Percentiles rank a stretch among this genome's conserved stretches.
phyloP scores from a whole-genome alignment of 1,140 invertebrate species.

The Zaprionus ghesquierei region DNA sequence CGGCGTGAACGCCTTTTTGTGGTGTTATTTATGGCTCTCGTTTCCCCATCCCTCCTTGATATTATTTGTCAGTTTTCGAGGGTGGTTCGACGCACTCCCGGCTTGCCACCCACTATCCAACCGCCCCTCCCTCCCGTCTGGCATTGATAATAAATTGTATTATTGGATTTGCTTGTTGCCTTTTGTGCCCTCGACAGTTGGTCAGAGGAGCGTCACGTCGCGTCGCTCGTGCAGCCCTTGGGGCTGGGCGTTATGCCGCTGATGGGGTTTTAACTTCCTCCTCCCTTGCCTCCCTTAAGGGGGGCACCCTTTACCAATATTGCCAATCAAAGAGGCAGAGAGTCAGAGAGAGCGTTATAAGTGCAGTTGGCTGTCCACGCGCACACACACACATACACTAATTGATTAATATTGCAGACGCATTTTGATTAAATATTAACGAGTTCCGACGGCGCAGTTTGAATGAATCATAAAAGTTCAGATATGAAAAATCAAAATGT shows the following conservation, averaged over 20 bases:
- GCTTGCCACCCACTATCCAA: neutral
- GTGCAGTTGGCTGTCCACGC: conserved; percentile 73
- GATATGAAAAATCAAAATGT: neutral
- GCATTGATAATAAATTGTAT: conserved; percentile 77
- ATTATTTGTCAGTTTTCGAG: conserved; percentile 16
- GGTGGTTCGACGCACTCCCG: conserved; percentile 28
- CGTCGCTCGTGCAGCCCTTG: conserved; percentile 14
- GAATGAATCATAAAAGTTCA: too few relatives aligned
- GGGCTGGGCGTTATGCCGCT: conserved; percentile 26
- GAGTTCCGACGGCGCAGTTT: conserved; percentile 10
- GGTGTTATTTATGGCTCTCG: conserved; percentile 62
- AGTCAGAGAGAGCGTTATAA: too few relatives aligned
- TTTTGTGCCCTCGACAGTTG: conserved; percentile 59
- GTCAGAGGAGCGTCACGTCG: too few relatives aligned
- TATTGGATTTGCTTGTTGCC: conserved; percentile 78
- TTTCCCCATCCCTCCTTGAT: neutral
- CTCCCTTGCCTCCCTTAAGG: neutral
- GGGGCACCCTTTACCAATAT: conserved; percentile 1
- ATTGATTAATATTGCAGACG: conserved; percentile 73
- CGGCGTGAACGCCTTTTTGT: conserved; percentile 33
- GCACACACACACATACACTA: too few relatives aligned
- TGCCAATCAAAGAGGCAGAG: conserved; percentile 52
- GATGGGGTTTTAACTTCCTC: neutral
- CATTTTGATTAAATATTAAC: conserved; percentile 52
- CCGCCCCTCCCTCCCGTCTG: conserved; percentile 13